phyloP scores from a whole-genome alignment of 2,113 vertebrate species.

The Eolophus roseicapilla region DNA sequence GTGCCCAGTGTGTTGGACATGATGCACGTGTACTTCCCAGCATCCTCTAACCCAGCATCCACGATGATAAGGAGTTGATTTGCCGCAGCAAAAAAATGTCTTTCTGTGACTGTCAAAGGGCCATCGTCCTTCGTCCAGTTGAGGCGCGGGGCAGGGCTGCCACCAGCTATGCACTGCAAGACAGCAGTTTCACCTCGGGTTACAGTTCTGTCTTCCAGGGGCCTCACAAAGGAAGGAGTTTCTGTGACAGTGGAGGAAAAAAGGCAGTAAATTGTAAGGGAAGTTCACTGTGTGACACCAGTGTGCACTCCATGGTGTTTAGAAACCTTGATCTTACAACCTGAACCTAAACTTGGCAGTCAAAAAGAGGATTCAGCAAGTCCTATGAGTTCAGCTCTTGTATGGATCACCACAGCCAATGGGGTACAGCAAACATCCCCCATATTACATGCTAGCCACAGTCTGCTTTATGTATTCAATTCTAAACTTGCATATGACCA shows the following conservation, averaged over 20 bases:
- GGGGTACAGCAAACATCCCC: background rate
- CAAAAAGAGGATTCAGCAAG: background rate
- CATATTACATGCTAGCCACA: background rate
- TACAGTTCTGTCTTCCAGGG: conserved; percentile 81
- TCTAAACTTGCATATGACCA: background rate
- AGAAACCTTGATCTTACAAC: background rate
- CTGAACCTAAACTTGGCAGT: background rate
- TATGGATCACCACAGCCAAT: background rate
- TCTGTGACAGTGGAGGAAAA: conserved; percentile 62
- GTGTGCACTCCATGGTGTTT: background rate
- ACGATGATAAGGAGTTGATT: conserved; percentile 86
- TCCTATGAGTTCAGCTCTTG: background rate
- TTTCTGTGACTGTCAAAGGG: conserved; percentile 76
- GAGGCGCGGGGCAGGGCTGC: conserved; percentile 81
- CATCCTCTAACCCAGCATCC: conserved; percentile 79
- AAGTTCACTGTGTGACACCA: background rate
- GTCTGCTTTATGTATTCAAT: background rate
- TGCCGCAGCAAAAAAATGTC: conserved; percentile 83
- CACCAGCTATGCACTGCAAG: conserved; percentile 83
- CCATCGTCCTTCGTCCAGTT: conserved; percentile 85
- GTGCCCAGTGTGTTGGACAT: conserved; percentile 84
- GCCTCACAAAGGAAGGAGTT: conserved; percentile 82
- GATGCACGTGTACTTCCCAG: conserved; percentile 83
- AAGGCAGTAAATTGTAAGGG: background rate
- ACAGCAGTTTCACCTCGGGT: conserved; percentile 80